phyloP scores from a whole-genome alignment of 2,888 invertebrate genomes.

The Pseudococcus viburni region DNA sequence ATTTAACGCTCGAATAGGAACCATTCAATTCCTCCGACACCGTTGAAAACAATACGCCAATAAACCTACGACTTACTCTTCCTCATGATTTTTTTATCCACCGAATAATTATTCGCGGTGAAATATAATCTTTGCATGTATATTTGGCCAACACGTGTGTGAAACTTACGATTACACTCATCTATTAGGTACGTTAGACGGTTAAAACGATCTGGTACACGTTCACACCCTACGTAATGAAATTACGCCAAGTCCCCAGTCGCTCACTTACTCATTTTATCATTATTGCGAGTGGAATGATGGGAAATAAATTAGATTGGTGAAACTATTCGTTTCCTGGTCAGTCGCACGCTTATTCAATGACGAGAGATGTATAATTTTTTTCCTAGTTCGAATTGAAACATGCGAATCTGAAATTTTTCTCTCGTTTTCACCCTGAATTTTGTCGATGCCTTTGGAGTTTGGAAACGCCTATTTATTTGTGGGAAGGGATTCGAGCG shows the following conservation, averaged over 20 bases:
- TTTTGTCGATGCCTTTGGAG: background rate
- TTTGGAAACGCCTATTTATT: constrained; percentile 7
- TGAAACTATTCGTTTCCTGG: constrained; percentile 44
- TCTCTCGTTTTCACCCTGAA: background rate
- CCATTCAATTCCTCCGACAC: constrained; percentile 32
- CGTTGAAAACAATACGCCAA: background rate
- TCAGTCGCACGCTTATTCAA: background rate
- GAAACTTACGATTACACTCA: constrained; percentile 28
- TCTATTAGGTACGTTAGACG: constrained; percentile 43
- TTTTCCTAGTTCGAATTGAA: background rate
- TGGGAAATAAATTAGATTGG: constrained; percentile 57
- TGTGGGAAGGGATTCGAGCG: background rate
- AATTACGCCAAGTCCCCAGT: constrained; percentile 50
- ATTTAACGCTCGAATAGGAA: constrained; percentile 44
- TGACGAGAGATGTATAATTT: background rate
- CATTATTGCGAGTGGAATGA: constrained; percentile 41
- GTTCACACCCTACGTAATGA: constrained; percentile 62
- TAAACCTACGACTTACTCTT: background rate
- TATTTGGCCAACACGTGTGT: constrained; percentile 21
- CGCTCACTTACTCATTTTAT: constrained; percentile 57
- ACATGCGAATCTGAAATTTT: background rate
- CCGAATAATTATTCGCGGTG: constrained; percentile 28
- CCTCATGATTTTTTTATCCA: background rate
- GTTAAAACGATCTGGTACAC: constrained; percentile 55
- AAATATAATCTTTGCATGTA: constrained; percentile 16